phyloP scores from a whole-genome alignment of 2,797 vertebrate species.

The Remorina albescens region DNA sequence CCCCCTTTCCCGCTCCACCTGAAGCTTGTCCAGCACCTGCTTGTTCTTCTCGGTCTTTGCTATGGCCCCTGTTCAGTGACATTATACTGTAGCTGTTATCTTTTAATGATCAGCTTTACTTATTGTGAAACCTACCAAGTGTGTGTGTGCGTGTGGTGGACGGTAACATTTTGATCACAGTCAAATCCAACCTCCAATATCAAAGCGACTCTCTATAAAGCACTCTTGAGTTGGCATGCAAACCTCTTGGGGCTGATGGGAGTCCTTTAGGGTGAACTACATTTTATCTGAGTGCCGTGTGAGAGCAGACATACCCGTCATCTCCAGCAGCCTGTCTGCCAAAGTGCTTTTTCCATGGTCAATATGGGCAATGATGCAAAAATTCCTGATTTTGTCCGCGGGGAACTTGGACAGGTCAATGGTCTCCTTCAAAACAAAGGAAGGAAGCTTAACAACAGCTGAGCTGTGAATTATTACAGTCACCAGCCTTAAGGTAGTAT shows the following conservation, averaged over 20 bases:
- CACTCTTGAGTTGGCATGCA: neutral
- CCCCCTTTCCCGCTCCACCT: constrained; percentile 96
- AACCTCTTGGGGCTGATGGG: neutral
- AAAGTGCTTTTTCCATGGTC: constrained; percentile 99
- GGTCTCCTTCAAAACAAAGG: constrained; percentile 76
- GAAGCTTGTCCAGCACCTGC: constrained; percentile 97
- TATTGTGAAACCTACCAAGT: neutral
- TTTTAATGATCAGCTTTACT: neutral
- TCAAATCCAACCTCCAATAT: too few species aligned
- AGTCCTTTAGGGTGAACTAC: neutral
- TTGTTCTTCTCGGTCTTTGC: constrained; percentile 91
- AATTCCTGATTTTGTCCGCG: constrained; percentile 93
- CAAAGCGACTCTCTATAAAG: neutral
- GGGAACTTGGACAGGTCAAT: constrained; percentile 90
- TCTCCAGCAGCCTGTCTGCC: constrained; percentile 94
- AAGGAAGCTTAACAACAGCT: neutral
- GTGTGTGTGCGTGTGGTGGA: too few species aligned
- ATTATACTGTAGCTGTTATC: neutral
- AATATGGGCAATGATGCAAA: constrained; percentile 97
- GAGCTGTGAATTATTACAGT: neutral
- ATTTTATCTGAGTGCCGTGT: neutral
- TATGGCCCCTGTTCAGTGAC: constrained; percentile 88
- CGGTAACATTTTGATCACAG: neutral
- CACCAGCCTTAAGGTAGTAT: neutral
- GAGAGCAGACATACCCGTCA: constrained; percentile 87